Evolutionary conservation across 1,140 invertebrate species (phyloP), one percentile per base, ranked within the genome.

Genomic region (Zaprionus ornatus): DNA sequence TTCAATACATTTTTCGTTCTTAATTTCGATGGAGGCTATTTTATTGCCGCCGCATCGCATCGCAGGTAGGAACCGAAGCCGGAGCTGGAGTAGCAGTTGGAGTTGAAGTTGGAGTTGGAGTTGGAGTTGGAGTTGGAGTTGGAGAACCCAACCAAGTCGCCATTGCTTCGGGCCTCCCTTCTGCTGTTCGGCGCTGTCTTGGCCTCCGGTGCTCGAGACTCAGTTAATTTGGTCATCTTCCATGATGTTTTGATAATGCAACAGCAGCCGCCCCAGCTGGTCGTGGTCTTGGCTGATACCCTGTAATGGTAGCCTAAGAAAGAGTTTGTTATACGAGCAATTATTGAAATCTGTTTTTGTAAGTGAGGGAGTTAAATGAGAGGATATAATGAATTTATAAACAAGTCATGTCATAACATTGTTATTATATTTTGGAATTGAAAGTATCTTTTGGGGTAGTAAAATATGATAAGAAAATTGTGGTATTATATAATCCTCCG

Each of bases 181-280:
- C 2, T 17, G 40, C 45, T 50, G 45, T 21, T 45, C 40, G 35
- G 19, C 29, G 9, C 29, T 32, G 9, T 32, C 27, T 32, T 32
- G 29, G 29, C 37, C 62, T 64, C 27, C 27, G 40, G 50, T 17
- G 40, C 40, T 45, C n/a, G 40, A 45, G 63, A 57, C 67, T 42
- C 81, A 75, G 85, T 90, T 90, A 90, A 90, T 90, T 90, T 90
- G 85, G 85, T 90, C 85, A 90, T 90, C 85, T 90, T 85, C 85
- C 85, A 90, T 90, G 85, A 90, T 90, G 85, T 90, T 90, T 90
- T 90, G 85, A 90, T 90, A 90, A 90, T 90, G 81, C 40, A 57
- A 61, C 64, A 74, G 69, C 37, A 54, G 60, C 27, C 45, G 72
- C 48, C 72, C 61, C 67, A 71, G 76, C 60, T 77, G 60, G 77